Conservation (phyloP, 2,113 vertebrate species). For the Mustelus asterias region DNA sequence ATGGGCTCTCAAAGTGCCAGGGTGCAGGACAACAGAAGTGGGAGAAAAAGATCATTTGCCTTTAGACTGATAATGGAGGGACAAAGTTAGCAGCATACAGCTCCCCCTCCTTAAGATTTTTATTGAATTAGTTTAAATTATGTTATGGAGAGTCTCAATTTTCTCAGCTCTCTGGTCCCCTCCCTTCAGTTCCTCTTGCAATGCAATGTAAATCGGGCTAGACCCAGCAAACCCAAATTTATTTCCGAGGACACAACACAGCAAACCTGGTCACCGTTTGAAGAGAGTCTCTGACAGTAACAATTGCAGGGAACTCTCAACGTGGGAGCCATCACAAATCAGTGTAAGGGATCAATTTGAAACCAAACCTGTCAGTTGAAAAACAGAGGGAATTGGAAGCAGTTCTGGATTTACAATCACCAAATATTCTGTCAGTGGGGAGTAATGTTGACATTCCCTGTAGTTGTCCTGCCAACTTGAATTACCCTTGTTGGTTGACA, state of each 20-base stretch:
- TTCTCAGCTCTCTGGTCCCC: not conserved
- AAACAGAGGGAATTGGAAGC: not conserved
- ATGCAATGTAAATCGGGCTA: not conserved
- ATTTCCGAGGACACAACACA: not conserved
- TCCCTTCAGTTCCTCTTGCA: not conserved
- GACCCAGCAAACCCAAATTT: not conserved
- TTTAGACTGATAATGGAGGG: not conserved
- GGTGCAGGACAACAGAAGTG: not conserved
- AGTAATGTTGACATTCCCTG: not conserved
- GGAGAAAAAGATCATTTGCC: not conserved
- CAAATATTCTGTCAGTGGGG: not conserved
- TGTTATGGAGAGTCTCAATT: not conserved
- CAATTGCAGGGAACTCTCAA: not conserved
- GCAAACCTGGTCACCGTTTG: no score
- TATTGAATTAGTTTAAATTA: not conserved
- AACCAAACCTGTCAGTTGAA: not conserved
- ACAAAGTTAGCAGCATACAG: not conserved
- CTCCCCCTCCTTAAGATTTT: not conserved
- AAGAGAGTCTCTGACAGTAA: not conserved
- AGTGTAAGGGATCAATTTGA: not conserved
- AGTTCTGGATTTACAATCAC: not conserved
- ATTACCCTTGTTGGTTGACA: not conserved
- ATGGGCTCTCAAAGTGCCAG: no score
- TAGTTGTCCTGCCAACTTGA: not conserved
- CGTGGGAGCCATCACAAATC: no score